These are phyloP conservation scores for Strigamia transsilvanica DNA, from an alignment of 2,888 invertebrate genomes.

Conservation along the genomic window DNA sequence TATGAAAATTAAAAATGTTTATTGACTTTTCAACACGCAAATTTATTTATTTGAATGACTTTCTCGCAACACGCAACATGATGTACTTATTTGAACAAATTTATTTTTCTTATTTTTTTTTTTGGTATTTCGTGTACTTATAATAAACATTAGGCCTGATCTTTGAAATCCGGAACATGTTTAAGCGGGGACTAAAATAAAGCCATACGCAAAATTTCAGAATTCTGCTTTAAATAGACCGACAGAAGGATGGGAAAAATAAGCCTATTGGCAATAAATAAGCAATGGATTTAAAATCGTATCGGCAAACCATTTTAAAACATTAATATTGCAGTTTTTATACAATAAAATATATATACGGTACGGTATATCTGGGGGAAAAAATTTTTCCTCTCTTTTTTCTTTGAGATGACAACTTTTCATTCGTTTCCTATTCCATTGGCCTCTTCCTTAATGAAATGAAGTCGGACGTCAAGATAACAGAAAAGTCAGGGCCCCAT, in stretches of 20 bases:
- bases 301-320: neutral
- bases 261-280: neutral
- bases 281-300: neutral
- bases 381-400: neutral
- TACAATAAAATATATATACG: too few relatives aligned
- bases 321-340: too few relatives aligned
- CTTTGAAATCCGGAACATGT: neutral
- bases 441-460: constrained; percentile 26
- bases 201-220: neutral
- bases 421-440: constrained; percentile 14
- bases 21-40: too few relatives aligned
- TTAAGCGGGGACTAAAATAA: neutral
- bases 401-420: neutral
- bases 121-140: neutral
- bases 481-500: neutral
- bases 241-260: neutral
- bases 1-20: neutral
- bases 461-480: constrained; percentile 39
- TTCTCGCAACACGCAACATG: neutral
- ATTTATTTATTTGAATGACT: too few relatives aligned
- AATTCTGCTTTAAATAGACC: constrained; percentile 6
- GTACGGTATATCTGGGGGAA: too few relatives aligned
- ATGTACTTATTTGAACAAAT: neutral
- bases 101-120: neutral
- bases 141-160: neutral